Evolutionary conservation across 1,140 invertebrate genomes (phyloP), one percentile per base, ranked within the genome.

Genomic region (Hesperophylax magnus): DNA sequence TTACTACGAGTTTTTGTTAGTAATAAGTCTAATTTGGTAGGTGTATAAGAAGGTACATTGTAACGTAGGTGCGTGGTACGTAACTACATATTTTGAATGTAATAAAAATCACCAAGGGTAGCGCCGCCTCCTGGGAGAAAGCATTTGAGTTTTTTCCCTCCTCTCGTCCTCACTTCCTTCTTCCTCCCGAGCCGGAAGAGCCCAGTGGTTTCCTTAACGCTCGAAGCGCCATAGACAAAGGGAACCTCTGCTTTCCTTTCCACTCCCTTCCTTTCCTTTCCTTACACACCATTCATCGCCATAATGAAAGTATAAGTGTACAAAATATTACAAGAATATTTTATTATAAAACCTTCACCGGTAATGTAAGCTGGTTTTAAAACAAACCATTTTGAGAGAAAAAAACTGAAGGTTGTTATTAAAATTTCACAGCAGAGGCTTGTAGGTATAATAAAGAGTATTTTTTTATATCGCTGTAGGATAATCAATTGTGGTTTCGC

Each of bases 151-250:
- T 24, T 34, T 72, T 72, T 72, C n/a, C 17, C 52, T 72, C 34
- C n/a, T 71, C 67, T 71, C 18, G 31, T 17, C 11, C 56, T 39
- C 18, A 27, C 52, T 39, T 65, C 77, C 65, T 27, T 20, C 76
- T 75, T 9, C 31, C 34, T 1, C n/a, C 5, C 31, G 31, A 22
- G 22, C 79, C 67, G 74, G 63, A 77, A 81, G 72, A 39, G 22
- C 27, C 52, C 60, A 17, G 80, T 69, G 80, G 75, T 81, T 81
- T 81, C 61, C 69, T 81, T 81, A 81, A 81, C 80, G 80, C 76
- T 81, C 47, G 76, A 47, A 78, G 69, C 24, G 27, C 52, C 69
- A 75, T 60, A 78, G 71, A 81, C 80, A 81, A 81, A 78, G 67
- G 14, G 75, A 14, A 52, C 52, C 53, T 39, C 34, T 54, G 61